phyloP scores from a whole-genome alignment of 2,888 invertebrate genomes.

The Mimas tiliae region DNA sequence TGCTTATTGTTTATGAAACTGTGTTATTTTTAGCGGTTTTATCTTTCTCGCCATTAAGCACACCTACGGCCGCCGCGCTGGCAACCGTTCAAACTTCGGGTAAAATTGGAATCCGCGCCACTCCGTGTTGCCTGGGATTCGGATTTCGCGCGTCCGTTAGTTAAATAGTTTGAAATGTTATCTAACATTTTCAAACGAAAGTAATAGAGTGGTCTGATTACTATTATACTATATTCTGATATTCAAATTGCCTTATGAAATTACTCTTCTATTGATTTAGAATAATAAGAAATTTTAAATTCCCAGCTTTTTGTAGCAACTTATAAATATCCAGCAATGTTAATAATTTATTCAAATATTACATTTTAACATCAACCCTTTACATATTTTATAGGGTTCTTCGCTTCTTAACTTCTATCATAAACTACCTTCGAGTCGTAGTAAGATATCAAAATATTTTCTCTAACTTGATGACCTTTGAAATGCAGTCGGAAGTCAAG shows the following conservation, averaged over 20 bases:
- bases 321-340: too few species aligned
- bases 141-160: constrained; percentile 46
- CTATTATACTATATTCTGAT: too few species aligned
- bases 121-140: constrained; percentile 57
- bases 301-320: too few species aligned
- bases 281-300: too few species aligned
- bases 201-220: neutral
- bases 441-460: neutral
- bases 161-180: constrained; percentile 33
- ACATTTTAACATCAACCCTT: too few species aligned
- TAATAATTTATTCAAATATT: too few species aligned
- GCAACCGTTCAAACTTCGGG: constrained; percentile 77
- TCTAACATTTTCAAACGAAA: constrained; percentile 14
- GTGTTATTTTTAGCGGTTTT: constrained; percentile 77
- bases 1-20: constrained; percentile 78
- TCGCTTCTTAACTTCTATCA: too few species aligned
- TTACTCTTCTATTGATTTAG: too few species aligned
- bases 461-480: neutral
- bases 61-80: constrained; percentile 72
- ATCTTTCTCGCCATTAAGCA: constrained; percentile 77
- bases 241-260: neutral
- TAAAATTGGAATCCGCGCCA: constrained; percentile 73
- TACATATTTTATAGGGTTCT: too few species aligned
- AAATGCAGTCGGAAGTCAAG: constrained; percentile 11
- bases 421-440: too few species aligned